Conservation (phyloP, 2,797 vertebrate species). For the Odontamblyopus lacepedii region DNA sequence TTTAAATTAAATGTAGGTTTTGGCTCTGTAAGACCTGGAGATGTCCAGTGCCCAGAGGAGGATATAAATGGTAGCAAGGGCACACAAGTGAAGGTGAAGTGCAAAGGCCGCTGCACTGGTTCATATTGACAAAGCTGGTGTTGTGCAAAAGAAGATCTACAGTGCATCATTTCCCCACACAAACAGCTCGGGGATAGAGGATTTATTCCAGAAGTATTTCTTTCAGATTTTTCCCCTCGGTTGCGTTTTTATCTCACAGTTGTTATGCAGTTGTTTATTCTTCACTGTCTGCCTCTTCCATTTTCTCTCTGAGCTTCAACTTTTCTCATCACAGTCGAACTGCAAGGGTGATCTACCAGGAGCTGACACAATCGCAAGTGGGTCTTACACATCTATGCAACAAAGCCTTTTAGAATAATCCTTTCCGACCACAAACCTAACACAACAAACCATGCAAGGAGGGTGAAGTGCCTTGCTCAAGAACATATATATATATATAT, state of each 20-base stretch:
- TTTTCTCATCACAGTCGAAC: constrained; percentile 6
- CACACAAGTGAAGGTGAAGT: constrained; percentile 29
- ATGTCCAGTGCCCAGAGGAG: background rate
- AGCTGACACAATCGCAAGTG: constrained; percentile 2
- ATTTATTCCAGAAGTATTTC: constrained; percentile 44
- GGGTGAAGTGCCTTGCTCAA: background rate
- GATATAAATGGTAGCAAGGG: constrained; percentile 12
- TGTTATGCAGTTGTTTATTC: constrained; percentile 16
- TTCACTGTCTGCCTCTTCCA: constrained; percentile 8
- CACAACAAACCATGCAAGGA: background rate
- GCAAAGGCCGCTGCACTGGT: constrained; percentile 31
- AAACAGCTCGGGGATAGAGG: constrained; percentile 47
- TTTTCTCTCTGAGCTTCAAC: constrained; percentile 17
- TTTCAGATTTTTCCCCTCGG: constrained; percentile 26
- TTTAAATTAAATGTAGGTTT: too few relatives aligned
- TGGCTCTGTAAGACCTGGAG: background rate
- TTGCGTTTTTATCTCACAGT: constrained; percentile 29
- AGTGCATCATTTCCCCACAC: constrained; percentile 38
- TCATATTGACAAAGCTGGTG: constrained; percentile 51
- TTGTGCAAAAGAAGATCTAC: constrained; percentile 41
- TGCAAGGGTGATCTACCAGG: constrained; percentile 21
- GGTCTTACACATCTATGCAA: constrained; percentile 5
- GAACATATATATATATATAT: too few relatives aligned
- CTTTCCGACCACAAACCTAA: background rate
- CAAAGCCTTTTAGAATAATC: background rate